Conservation (phyloP, 2,797 vertebrate genomes). For the Galagoides demidoff region DNA sequence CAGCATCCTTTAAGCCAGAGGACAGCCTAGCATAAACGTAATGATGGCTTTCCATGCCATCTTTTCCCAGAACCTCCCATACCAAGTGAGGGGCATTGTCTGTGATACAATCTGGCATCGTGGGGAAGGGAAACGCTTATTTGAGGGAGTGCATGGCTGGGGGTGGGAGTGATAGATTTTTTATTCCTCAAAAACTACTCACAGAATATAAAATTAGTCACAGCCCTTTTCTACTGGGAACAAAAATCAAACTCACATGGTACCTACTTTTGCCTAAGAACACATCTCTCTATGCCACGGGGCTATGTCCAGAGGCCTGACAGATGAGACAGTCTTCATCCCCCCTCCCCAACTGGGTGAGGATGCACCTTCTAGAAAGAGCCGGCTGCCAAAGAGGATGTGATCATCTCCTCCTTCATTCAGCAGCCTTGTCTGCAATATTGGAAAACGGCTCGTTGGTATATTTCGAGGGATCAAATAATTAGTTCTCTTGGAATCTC, state of each 20-base stretch:
- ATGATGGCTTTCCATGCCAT: not conserved
- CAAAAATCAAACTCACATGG: conserved; percentile 69
- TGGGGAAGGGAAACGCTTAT: conserved; percentile 68
- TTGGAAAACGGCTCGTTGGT: conserved; percentile 63
- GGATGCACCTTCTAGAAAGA: not conserved
- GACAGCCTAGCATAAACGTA: not conserved
- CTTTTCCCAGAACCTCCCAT: conserved; percentile 31
- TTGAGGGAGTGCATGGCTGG: conserved; percentile 39
- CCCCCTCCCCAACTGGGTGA: not conserved
- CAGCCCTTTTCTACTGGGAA: conserved; percentile 62
- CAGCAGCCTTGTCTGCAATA: conserved; percentile 68
- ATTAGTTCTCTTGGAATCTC: conserved; percentile 79
- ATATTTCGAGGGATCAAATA: conserved; percentile 77
- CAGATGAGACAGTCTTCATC: not conserved
- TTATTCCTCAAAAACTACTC: conserved; percentile 69
- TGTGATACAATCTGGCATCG: conserved; percentile 51
- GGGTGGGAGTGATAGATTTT: conserved; percentile 63
- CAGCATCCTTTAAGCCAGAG: not conserved
- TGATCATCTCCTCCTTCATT: conserved; percentile 41
- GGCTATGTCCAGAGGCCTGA: conserved; percentile 49
- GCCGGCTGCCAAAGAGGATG: conserved; percentile 22
- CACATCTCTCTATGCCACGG: not conserved
- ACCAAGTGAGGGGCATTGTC: conserved; percentile 62
- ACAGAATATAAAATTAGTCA: conserved; percentile 73
- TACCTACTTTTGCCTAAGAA: conserved; percentile 60